Base-by-base conservation (phyloP, 2,888 invertebrate species). In the Ligdia adustata region DNA sequence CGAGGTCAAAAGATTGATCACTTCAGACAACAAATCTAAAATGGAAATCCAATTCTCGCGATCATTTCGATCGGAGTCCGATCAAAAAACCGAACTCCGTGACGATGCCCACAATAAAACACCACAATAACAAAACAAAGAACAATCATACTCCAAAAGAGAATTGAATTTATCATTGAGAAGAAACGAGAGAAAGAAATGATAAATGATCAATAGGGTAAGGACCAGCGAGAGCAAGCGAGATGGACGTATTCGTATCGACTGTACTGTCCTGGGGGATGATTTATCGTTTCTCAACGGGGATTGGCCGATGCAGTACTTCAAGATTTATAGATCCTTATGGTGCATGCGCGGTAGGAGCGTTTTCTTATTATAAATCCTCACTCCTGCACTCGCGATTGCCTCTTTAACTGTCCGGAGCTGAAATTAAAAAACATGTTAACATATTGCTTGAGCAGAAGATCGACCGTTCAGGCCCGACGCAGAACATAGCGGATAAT, bases 131-230 rank as follows among this genome's bases (percentile, higher is more conserved):
- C 84, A 89, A 89, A 88, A 87, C 87, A 72, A 86, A 72, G 82
- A 86, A 88, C 88, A 87, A 88, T 89, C 86, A 89, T 88, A 88
- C 81, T 83, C 86, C 64, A 81, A 87, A 87, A 84, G 82, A 87
- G 88, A 87, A 90, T 89, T 88, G 89, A 89, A 90, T 88, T 88
- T 89, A 90, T 90, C 85, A 88, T 82, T 85, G 85, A 69, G 85
- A 79, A 83, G 77, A 71, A 87, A 78, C 80, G 89, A 87, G 87
- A 88, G 81, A 79, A 76, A 74, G 74, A 77, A 81, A 87, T 89
- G 88, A 90, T 90, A 88, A 90, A 90, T 89, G 87, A 88, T 84
- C 77, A 64, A 58, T 65, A 60, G 64, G 62, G 66, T 68, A 69
- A 72, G 70, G 68, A 67, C 52, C 57, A 53, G 49, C 65, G 74